Evolutionary conservation across 2,888 invertebrate genomes (phyloP).

Genomic region (Linnaemya vulpina): DNA sequence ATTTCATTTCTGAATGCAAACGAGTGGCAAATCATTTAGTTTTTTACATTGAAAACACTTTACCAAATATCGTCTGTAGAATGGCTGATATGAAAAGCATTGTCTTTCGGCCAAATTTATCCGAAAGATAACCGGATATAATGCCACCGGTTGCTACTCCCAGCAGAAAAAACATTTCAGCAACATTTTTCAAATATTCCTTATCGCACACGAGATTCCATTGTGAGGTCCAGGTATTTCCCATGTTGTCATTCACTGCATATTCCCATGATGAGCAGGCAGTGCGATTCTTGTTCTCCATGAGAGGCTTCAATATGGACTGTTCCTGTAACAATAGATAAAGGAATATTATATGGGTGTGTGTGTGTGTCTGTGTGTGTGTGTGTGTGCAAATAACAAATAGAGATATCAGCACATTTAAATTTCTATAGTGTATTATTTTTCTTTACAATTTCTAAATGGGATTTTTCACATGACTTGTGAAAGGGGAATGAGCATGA

Average conservation of each 20-base stretch:
- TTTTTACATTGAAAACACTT: slow-evolving; percentile 74
- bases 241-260: slow-evolving; percentile 84
- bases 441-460: slow-evolving; percentile 37
- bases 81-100: slow-evolving; percentile 89
- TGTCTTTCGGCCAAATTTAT: slow-evolving; percentile 91
- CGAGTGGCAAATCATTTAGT: slow-evolving; percentile 3
- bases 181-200: slow-evolving; percentile 87
- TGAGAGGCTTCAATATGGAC: slow-evolving; percentile 53
- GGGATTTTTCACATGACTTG: slow-evolving; percentile 59
- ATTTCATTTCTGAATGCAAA: not conserved
- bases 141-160: slow-evolving; percentile 91
- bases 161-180: slow-evolving; percentile 90
- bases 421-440: not conserved
- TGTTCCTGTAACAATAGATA: slow-evolving; percentile 64
- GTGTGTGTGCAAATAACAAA: not conserved
- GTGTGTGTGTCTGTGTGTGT: not conserved
- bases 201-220: slow-evolving; percentile 90
- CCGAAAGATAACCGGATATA: slow-evolving; percentile 90
- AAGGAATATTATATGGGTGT: not conserved
- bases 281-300: slow-evolving; percentile 77
- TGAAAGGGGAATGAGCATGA: slow-evolving; percentile 6
- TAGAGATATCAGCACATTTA: slow-evolving; percentile 15
- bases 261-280: slow-evolving; percentile 87
- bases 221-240: slow-evolving; percentile 89
- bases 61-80: slow-evolving; percentile 87